Evolutionary conservation across 2,888 invertebrate genomes (phyloP), one percentile per base, ranked within the genome.

Genomic region (Ptychoptera contaminata): DNA sequence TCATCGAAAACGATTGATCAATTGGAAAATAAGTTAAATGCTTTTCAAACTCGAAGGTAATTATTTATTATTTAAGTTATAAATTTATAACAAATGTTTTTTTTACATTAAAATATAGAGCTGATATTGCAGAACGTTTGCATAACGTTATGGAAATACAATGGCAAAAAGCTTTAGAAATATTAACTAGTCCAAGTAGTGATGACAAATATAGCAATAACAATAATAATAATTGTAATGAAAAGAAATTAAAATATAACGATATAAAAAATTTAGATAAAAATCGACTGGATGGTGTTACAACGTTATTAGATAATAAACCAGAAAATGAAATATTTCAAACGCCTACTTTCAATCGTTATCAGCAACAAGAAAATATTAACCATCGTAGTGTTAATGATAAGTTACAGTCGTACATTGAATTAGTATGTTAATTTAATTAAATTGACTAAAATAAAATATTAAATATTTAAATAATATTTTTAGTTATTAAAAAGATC

Each of bases 141-240:
- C 83, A 85, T 59, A 70, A 70, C 48, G 76, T 82, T 1, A 84
- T 86, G 84, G 80, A 86, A 63, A 71, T 74, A 8, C 85, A 86
- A 58, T 85, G 84, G 84, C 70, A 77, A 34, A 82, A 85, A 58
- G 82, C 84, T 2, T 62, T 85, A 32, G 72, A 71, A 52, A 80
- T 82, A 47, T 73, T 83, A 42, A 74, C 76, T 8, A 61, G 61
- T 9, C 63, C 63, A n/a, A 59, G 52, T n/a, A 37, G 31, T 37
- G n/a, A 11, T 52, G 43, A 11, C 48, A 51, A 29, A n/a, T 42
- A 38, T 9, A 35, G 16, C 34, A 11, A 36, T 7, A 36, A 15
- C 12, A 41, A 23, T 34, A 34, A 10, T 10, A 10, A 34, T 34
- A 34, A 8, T 15, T 12, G 5, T 12, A 12, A 36, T 12, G 36